Conservation (phyloP, 2,113 vertebrate species). For the Cepphus grylle region DNA sequence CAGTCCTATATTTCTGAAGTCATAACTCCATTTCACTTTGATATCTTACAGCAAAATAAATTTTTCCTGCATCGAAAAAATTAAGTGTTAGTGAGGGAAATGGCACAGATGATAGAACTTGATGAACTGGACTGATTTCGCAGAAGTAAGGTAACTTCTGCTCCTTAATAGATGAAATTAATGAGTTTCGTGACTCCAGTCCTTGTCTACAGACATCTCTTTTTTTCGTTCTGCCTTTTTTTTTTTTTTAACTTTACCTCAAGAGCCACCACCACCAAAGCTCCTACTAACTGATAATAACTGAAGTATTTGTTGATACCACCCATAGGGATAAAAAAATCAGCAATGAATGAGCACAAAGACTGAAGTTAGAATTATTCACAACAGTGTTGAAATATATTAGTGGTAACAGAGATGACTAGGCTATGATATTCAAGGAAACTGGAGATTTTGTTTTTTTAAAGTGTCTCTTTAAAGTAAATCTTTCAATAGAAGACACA, state of each 20-base stretch:
- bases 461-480: background rate
- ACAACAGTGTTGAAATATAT: background rate
- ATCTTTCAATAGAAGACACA: background rate
- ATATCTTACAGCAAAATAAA: background rate
- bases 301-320: background rate
- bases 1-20: background rate
- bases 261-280: background rate
- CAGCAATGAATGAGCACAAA: background rate
- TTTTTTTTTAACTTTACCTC: background rate
- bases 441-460: background rate
- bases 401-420: background rate
- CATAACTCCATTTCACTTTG: background rate
- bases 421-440: background rate
- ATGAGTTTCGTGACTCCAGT: background rate
- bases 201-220: background rate
- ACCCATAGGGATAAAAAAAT: background rate
- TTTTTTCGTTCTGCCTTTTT: background rate
- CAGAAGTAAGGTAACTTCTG: background rate
- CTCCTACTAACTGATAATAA: background rate
- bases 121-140: background rate
- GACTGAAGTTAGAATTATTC: background rate
- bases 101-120: background rate
- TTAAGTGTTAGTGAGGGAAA: background rate
- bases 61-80: background rate
- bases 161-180: background rate